Percentiles rank a stretch among this genome's conserved stretches.
Evolutionary conservation across 2,888 invertebrate genomes (phyloP).

Genomic region (Phorcus lineatus): DNA sequence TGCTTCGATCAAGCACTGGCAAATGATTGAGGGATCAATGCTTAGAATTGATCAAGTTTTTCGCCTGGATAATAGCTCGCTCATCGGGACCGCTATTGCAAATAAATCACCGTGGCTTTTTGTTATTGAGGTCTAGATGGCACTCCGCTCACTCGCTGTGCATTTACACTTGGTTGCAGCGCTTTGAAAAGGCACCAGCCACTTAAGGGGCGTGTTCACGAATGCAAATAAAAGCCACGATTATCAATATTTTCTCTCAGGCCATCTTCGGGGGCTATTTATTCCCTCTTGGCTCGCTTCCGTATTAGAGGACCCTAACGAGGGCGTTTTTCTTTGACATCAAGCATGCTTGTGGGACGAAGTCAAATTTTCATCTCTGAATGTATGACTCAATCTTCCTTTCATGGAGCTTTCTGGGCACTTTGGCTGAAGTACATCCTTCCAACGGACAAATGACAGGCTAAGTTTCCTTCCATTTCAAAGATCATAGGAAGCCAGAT

Average conservation of each 20-base stretch:
- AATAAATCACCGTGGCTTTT: slow-evolving; percentile 28
- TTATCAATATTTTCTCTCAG: slow-evolving; percentile 24
- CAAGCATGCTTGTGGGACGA: neutral
- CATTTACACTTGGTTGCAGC: slow-evolving; percentile 26
- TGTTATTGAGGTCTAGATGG: slow-evolving; percentile 23
- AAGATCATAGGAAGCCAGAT: neutral
- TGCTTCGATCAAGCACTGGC: slow-evolving; percentile 26
- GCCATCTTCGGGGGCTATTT: neutral
- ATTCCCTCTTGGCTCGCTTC: neutral
- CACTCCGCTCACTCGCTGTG: neutral
- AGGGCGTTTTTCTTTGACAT: slow-evolving; percentile 8
- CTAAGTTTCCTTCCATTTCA: neutral
- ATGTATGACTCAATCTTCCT: neutral
- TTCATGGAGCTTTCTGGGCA: neutral
- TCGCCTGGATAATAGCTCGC: slow-evolving; percentile 24
- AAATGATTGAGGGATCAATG: slow-evolving; percentile 26
- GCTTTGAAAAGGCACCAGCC: slow-evolving; percentile 10
- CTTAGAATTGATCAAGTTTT: slow-evolving; percentile 28
- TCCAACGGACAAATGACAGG: too few relatives aligned
- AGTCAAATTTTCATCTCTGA: neutral
- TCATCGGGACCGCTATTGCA: slow-evolving; percentile 22
- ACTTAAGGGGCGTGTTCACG: slow-evolving; percentile 27
- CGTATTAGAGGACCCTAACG: neutral
- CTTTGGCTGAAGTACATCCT: neutral
- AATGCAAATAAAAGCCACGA: slow-evolving; percentile 11